These are phyloP conservation scores for Aspidoscelis tigris DNA, from an alignment of 2,113 vertebrate species.

Conservation along the genomic window DNA sequence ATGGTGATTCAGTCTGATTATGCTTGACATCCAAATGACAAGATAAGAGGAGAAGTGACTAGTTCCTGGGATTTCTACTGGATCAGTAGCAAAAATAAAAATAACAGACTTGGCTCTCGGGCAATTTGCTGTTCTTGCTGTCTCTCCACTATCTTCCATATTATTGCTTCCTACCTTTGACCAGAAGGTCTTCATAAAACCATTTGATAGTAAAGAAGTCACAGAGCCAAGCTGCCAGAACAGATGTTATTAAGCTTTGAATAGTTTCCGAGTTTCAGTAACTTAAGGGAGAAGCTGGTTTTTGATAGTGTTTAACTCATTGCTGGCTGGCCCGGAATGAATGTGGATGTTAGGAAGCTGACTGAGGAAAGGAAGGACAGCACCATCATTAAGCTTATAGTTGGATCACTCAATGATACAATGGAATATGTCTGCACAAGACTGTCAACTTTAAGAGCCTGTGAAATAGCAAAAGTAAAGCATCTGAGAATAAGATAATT, in stretches of 20 bases:
- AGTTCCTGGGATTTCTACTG: not conserved
- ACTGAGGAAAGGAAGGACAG: not conserved
- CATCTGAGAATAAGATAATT: too few species aligned
- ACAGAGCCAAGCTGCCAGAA: not conserved
- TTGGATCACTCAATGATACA: not conserved
- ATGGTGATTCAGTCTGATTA: not conserved
- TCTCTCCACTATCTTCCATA: not conserved
- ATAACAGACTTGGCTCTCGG: too few species aligned
- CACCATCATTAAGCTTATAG: not conserved
- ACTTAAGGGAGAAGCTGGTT: slow-evolving; percentile 3
- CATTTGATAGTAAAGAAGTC: slow-evolving; percentile 3
- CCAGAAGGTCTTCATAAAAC: slow-evolving; percentile 8
- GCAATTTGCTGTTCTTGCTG: not conserved
- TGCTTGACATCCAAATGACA: not conserved
- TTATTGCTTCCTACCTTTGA: not conserved
- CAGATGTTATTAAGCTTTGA: not conserved
- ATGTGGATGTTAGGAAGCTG: not conserved
- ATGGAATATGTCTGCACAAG: not conserved
- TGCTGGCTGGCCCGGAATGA: not conserved
- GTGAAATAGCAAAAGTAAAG: too few species aligned
- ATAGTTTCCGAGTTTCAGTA: slow-evolving; percentile 6
- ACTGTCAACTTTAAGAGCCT: not conserved
- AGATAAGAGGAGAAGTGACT: not conserved
- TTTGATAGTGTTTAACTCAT: not conserved
- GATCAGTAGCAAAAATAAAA: not conserved